Conservation (phyloP, 1,140 invertebrate species). For the Drosophila orosa region DNA sequence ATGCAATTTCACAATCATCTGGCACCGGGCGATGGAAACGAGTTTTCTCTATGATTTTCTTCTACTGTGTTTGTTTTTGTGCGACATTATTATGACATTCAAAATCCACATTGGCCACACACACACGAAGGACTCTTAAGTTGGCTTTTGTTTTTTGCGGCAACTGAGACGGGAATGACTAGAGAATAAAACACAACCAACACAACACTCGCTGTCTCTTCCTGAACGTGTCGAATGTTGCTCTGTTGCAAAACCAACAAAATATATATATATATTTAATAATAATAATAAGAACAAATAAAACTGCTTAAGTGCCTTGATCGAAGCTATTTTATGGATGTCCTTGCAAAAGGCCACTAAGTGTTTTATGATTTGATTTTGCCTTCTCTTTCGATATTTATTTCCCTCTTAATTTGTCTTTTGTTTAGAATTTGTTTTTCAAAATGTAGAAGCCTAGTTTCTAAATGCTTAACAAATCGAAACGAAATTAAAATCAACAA, state of each 20-base stretch:
- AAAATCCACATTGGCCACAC: conserved; percentile 27
- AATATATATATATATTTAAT: neutral
- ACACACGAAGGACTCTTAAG: conserved; percentile 13
- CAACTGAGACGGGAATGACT: conserved; percentile 56
- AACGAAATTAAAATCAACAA: conserved; percentile 71
- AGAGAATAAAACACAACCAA: conserved; percentile 8
- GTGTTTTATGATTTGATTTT: conserved; percentile 45
- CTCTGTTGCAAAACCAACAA: conserved; percentile 49
- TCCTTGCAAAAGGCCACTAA: conserved; percentile 34
- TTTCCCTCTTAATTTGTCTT: conserved; percentile 34
- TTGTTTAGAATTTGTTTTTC: conserved; percentile 36
- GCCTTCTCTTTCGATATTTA: conserved; percentile 6
- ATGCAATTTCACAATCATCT: conserved; percentile 21
- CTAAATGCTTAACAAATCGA: conserved; percentile 52
- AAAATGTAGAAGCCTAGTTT: conserved; percentile 61
- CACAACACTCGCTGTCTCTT: conserved; percentile 65
- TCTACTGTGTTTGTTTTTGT: neutral
- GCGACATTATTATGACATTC: neutral
- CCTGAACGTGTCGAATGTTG: conserved; percentile 68
- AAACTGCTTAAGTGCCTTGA: conserved; percentile 31
- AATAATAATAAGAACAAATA: conserved; percentile 1
- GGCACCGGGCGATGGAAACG: conserved; percentile 47
- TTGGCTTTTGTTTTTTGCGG: conserved; percentile 43
- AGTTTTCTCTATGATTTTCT: conserved; percentile 25
- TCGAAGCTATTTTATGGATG: conserved; percentile 21